These are phyloP conservation scores for Aurelia sp. DNA, from an alignment of 30 jellyfish, hydroid and myxozoan species.

Conservation along the genomic window DNA sequence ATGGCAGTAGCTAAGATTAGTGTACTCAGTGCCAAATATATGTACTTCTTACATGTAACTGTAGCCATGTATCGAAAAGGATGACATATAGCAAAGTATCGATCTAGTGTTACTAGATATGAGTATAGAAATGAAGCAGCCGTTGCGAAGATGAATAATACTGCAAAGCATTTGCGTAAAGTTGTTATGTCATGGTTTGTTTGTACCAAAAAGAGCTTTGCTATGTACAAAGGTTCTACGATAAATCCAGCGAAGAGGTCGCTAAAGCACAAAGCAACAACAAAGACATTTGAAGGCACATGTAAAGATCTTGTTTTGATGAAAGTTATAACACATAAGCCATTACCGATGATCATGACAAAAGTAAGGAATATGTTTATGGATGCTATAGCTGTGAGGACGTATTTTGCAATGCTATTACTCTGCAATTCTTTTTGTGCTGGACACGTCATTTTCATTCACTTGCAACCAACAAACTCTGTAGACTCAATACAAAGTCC, in stretches of 20 bases:
- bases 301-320: background rate
- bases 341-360: background rate
- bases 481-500: no score
- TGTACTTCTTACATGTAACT: background rate
- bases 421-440: no score
- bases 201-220: no score
- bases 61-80: background rate
- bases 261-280: background rate
- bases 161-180: no score
- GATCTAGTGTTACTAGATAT: background rate
- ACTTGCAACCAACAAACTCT: no score
- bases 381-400: no score
- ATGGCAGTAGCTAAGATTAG: background rate
- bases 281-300: slow-evolving; percentile 2
- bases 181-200: no score
- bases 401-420: no score
- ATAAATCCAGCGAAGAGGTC: background rate
- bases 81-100: background rate
- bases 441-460: no score
- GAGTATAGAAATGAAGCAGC: background rate
- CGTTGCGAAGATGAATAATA: no score
- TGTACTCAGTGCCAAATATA: background rate
- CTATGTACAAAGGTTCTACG: slow-evolving; percentile 1
- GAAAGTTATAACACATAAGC: background rate
- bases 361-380: no score